Base-by-base conservation (phyloP, 2,888 invertebrate species). In the Colletes collaris region DNA sequence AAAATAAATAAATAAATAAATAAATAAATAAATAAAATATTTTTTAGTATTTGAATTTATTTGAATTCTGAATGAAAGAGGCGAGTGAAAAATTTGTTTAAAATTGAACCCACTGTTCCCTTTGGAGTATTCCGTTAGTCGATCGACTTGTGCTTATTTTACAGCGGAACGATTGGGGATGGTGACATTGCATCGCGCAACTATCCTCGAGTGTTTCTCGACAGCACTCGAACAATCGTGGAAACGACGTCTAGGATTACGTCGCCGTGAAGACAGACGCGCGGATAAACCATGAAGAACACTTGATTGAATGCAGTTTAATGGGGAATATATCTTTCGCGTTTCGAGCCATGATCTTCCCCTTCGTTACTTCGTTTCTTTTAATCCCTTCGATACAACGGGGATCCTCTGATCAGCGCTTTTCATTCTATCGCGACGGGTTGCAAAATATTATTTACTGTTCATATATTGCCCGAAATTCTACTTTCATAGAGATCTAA, bases 221-320 rank as follows among this genome's bases (percentile, higher is more conserved):
- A 64, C 56, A 19, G 27, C 13, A 16, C 19, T 40, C 46, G 44
- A 66, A 16, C n/a, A 19, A 62, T 7, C 27, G 4, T n/a, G 8
- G 5, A 37, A 62, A 46, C 6, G 63, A 56, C 55, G 16, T 40
- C 35, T 37, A 16, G 8, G 44, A 7, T 10, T 2, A 44, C 44
- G 44, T 10, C 44, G 8, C 7, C 10, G 8, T 10, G 27, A 60
- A 16, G 16, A 6, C 27, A 49, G 19, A 11, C 3, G 64, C n/a
- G 55, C 35, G 3, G 11, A 44, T 16, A n/a, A 10, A 53, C 37
- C 13, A 7, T 19, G 10, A 13, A 66, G 55, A 44, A 64, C 11
- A 50, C 56, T 63, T 75, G 69, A 69, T 64, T 69, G 75, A 63
- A 44, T 58, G 68, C 75, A 63, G 50, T 62, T 68, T 68, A 62